These are phyloP conservation scores for Cyphomyrus discorhynchus DNA, from an alignment of 2,113 vertebrate genomes.

Conservation along the genomic window DNA sequence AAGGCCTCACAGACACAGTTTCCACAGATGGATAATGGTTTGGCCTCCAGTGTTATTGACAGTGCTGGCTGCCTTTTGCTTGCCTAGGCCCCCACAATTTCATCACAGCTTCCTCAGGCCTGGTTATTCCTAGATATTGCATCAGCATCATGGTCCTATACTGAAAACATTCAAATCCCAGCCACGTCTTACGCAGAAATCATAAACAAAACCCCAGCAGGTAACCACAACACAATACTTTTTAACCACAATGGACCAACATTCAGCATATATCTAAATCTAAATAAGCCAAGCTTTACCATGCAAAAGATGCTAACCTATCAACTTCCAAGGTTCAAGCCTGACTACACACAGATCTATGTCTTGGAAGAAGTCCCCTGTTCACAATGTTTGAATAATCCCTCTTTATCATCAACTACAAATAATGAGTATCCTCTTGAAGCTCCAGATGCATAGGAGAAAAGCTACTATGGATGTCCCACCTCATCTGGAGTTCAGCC, in stretches of 20 bases:
- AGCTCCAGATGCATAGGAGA: neutral
- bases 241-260: neutral
- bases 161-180: neutral
- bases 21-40: neutral
- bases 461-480: neutral
- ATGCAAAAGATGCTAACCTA: neutral
- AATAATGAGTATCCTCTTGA: neutral
- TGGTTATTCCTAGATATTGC: neutral
- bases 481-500: neutral
- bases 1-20: neutral
- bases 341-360: neutral
- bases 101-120: neutral
- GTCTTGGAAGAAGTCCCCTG: neutral
- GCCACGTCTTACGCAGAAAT: neutral
- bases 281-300: neutral
- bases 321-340: neutral
- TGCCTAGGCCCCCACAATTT: neutral
- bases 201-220: neutral
- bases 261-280: neutral
- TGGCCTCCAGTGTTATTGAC: neutral
- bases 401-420: neutral
- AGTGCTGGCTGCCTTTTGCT: neutral
- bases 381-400: neutral
- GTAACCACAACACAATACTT: neutral
- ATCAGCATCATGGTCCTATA: neutral